These are phyloP conservation scores for Harlomillsia oculata DNA, from an alignment of 1,140 invertebrate species.

Conservation along the genomic window DNA sequence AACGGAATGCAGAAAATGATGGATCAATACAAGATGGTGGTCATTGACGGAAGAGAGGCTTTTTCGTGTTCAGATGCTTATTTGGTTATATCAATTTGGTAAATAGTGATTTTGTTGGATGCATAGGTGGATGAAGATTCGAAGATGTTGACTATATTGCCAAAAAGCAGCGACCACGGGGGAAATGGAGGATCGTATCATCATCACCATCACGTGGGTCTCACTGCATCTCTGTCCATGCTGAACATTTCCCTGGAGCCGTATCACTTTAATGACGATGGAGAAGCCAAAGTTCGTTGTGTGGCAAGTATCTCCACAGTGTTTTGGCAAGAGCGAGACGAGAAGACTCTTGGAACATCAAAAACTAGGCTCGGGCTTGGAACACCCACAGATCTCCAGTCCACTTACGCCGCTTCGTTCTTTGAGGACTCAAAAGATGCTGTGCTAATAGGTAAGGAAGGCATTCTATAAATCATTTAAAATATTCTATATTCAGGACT, in stretches of 20 bases:
- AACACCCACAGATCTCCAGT: too few relatives aligned
- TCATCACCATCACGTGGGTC: neutral
- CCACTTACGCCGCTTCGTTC: neutral
- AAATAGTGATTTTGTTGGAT: too few relatives aligned
- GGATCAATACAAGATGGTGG: too few relatives aligned
- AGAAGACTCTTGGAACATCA: constrained; percentile 21
- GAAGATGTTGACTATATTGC: too few relatives aligned
- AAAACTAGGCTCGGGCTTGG: constrained; percentile 9
- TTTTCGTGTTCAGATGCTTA: too few relatives aligned
- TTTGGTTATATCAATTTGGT: too few relatives aligned
- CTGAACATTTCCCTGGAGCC: constrained; percentile 21
- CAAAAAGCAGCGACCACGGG: too few relatives aligned
- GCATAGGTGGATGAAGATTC: too few relatives aligned
- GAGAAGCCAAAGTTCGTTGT: constrained; percentile 31
- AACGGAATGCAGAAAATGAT: too few relatives aligned
- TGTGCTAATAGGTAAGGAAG: constrained; percentile 2
- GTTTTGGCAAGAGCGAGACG: constrained; percentile 32
- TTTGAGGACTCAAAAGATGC: constrained; percentile 10
- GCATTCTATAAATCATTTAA: too few relatives aligned
- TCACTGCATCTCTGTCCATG: constrained; percentile 18
- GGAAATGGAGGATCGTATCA: neutral
- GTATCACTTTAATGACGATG: constrained; percentile 29
- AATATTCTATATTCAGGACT: too few relatives aligned
- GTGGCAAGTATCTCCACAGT: constrained; percentile 25
- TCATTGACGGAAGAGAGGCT: too few relatives aligned